These are phyloP conservation scores for Hemiprocne comata DNA, from an alignment of 2,113 vertebrate species.

Conservation along the genomic window DNA sequence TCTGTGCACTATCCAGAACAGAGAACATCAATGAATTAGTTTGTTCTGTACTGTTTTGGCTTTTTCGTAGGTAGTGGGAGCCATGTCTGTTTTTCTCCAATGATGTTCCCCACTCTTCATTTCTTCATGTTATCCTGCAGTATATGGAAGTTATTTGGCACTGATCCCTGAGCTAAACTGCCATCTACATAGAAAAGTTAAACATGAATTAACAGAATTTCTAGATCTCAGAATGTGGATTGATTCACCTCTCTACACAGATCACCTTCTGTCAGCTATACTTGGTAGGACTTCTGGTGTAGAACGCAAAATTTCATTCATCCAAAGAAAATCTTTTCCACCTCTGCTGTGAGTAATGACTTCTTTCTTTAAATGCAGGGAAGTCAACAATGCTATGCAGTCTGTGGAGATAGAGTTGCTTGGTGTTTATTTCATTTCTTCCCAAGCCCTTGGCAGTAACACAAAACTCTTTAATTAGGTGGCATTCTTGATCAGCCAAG, in stretches of 20 bases:
- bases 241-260: not conserved
- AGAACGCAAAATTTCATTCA: not conserved
- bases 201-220: not conserved
- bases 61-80: not conserved
- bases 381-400: not conserved
- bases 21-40: not conserved
- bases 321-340: not conserved
- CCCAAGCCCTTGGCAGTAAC: conserved; percentile 30
- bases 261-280: not conserved
- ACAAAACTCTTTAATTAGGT: conserved; percentile 53
- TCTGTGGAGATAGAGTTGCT: conserved; percentile 33
- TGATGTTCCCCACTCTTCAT: not conserved
- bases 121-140: not conserved
- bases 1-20: not conserved
- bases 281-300: not conserved
- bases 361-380: conserved; percentile 1
- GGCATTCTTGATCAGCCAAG: conserved; percentile 49
- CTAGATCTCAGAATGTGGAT: not conserved
- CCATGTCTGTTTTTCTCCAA: not conserved
- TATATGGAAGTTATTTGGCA: not conserved
- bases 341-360: not conserved
- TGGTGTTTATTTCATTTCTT: conserved; percentile 35
- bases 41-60: not conserved
- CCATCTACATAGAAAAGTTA: not conserved
- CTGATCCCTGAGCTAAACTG: not conserved